Conservation (phyloP, 2,797 vertebrate species). For the Falco novaeseelandiae region DNA sequence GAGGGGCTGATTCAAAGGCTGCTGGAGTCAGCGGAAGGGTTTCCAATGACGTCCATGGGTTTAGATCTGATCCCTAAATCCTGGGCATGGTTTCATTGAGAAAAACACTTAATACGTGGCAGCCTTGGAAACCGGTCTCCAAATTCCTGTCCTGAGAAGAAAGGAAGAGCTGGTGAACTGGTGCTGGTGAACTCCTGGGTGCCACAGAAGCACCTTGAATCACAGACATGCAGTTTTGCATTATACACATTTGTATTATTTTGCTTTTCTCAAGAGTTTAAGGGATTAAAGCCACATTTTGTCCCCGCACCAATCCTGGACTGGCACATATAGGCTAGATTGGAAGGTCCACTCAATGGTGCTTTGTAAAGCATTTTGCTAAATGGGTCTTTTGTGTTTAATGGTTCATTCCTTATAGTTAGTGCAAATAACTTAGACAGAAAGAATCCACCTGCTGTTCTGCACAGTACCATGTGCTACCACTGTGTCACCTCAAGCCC, state of each 20-base stretch:
- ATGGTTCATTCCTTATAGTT: not conserved
- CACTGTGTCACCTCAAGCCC: not conserved
- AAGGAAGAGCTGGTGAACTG: not conserved
- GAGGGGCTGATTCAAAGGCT: not conserved
- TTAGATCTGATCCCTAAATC: not conserved
- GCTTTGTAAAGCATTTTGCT: not conserved
- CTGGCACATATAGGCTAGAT: fast-evolving
- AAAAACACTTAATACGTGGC: not conserved
- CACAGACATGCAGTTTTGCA: not conserved
- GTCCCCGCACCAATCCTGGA: not conserved
- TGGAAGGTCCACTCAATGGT: not conserved
- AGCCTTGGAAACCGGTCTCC: not conserved
- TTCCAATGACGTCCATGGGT: fast-evolving
- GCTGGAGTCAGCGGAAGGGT: not conserved
- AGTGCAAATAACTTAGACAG: not conserved
- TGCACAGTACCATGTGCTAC: not conserved
- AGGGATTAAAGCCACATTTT: not conserved
- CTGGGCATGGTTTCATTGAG: not conserved
- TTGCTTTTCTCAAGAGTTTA: not conserved
- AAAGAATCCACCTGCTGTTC: not conserved
- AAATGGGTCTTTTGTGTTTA: not conserved
- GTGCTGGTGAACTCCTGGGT: not conserved
- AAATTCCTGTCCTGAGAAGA: not conserved
- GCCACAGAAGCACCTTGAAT: not conserved
- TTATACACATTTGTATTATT: not conserved